phyloP scores from a whole-genome alignment of 2,113 vertebrate species.

The Dipodomys stephensi region DNA sequence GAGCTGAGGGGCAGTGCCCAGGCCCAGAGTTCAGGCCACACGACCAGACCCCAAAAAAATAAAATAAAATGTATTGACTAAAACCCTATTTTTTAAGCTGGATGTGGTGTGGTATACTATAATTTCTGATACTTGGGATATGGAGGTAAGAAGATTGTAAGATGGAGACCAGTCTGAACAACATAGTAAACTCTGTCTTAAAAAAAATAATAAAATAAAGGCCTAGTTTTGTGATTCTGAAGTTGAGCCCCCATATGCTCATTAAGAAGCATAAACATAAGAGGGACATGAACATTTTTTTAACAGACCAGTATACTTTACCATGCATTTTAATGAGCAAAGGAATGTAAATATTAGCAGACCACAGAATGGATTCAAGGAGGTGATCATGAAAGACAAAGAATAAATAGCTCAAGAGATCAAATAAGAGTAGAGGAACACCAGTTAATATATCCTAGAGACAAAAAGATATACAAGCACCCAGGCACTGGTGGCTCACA shows the following conservation, averaged over 20 bases:
- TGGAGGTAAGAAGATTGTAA: neutral
- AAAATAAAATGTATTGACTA: neutral
- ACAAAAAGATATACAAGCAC: neutral
- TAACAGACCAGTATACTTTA: neutral
- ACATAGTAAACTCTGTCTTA: neutral
- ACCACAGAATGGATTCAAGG: neutral
- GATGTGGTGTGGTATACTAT: rapidly evolving
- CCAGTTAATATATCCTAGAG: neutral
- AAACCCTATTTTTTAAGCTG: neutral
- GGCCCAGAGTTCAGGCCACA: too few species aligned
- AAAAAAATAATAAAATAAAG: neutral
- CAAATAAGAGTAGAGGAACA: neutral
- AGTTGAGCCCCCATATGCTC: neutral
- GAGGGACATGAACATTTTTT: neutral
- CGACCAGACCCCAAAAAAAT: too few species aligned
- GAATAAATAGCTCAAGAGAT: neutral
- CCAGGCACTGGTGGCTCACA: too few species aligned
- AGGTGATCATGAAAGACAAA: neutral
- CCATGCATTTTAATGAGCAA: neutral
- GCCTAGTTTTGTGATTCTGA: neutral
- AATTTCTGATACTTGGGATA: neutral
- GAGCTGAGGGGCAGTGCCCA: too few species aligned
- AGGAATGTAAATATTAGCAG: neutral
- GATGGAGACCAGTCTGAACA: neutral
- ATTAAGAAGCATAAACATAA: neutral